Conservation (phyloP, 2,113 vertebrate species). For the Macquaria australasica region DNA sequence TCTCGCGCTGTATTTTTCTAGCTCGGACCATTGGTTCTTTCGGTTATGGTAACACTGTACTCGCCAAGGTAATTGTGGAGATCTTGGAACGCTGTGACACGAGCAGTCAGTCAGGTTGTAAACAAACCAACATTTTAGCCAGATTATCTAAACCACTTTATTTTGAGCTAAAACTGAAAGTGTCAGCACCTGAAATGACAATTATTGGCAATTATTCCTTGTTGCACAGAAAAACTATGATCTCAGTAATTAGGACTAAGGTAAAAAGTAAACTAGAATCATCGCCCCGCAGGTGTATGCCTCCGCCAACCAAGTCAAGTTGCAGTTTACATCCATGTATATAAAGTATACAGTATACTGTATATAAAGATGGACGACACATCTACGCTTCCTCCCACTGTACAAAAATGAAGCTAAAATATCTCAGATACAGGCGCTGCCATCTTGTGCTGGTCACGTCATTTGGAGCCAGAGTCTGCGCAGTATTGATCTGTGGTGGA, state of each 20-base stretch:
- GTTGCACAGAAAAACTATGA: not conserved
- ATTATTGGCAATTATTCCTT: not conserved
- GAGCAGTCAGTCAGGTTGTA: not conserved
- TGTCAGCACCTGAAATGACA: not conserved
- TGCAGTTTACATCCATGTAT: no score
- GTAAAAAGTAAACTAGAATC: not conserved
- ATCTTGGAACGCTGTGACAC: not conserved
- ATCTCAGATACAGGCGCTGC: no score
- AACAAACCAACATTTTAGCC: not conserved
- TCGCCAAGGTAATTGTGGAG: not conserved
- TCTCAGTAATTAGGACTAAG: not conserved
- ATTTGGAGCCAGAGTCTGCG: no score
- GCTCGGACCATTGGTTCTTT: not conserved
- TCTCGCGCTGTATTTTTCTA: not conserved
- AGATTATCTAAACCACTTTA: not conserved
- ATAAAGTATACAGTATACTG: no score
- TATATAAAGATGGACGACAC: no score
- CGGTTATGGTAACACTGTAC: not conserved
- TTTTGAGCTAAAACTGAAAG: not conserved
- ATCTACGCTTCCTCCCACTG: no score
- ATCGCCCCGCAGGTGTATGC: no score
- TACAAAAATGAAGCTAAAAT: no score
- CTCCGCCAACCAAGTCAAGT: no score
- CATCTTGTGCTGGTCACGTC: no score
- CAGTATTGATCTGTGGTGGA: no score